Evolutionary conservation across 2,888 invertebrate species (phyloP).

Genomic region (Sthenelais limicola): DNA sequence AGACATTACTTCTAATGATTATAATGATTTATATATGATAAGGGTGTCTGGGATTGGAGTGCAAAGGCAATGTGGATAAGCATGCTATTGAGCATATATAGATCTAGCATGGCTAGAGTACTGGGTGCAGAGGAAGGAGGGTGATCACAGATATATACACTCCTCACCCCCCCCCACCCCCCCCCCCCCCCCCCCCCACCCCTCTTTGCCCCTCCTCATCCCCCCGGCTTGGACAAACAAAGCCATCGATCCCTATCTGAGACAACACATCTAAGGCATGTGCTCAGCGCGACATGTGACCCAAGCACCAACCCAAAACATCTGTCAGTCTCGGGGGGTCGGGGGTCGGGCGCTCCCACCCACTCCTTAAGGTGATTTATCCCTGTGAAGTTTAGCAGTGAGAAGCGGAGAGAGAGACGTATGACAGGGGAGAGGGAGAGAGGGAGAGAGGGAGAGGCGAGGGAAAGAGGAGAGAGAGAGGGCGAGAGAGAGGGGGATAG

Average conservation of each 20-base stretch:
- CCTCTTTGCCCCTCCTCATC: not conserved
- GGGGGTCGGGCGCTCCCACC: not conserved
- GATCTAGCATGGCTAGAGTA: not conserved
- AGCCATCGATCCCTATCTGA: not conserved
- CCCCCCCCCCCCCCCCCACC: not conserved
- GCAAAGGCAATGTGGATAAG: not conserved
- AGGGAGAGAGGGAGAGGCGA: not conserved
- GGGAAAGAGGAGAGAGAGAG: not conserved
- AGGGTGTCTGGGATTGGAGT: too few species aligned
- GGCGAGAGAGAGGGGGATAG: not conserved
- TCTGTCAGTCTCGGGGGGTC: not conserved
- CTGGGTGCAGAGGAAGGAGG: not conserved
- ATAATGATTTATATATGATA: too few species aligned
- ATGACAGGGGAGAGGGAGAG: not conserved
- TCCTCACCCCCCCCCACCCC: not conserved
- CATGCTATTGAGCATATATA: not conserved
- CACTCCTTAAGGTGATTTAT: not conserved
- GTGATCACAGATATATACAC: not conserved
- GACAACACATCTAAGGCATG: not conserved
- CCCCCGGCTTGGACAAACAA: not conserved
- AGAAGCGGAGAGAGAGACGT: not conserved
- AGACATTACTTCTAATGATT: too few species aligned
- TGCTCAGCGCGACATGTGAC: not conserved
- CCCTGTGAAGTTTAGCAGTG: not conserved
- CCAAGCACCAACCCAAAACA: not conserved